Base-by-base conservation (phyloP, 2,797 vertebrate species). In the Neosilurus hyrtlii region DNA sequence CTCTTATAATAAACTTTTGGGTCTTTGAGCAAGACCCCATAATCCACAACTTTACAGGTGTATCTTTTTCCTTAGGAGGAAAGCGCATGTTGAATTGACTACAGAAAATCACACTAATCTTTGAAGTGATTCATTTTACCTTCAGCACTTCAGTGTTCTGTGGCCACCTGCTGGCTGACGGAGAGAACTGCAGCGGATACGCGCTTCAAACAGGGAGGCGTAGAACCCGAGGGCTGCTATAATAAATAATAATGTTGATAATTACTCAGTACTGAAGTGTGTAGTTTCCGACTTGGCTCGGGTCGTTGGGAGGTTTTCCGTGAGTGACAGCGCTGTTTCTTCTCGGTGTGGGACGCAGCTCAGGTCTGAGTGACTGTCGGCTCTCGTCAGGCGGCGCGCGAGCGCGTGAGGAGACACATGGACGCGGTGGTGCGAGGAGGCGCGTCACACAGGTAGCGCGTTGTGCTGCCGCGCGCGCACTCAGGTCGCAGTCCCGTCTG, bases 101-200 rank as follows among this genome's bases (percentile, higher is more conserved):
- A 30, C 30, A 30, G 30, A 30, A 30, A 30, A 30, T 30, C 30
- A 59, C 5, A 26, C 22, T 1, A 22, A 51, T n/a, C 20, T 37
- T 75, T 57, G n/a, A 12, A 59, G 10, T 9, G 7, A n/a, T 43
- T 43, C 43, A 30, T 22, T 6, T 57, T 57, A 24, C 1, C 6
- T 15, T 20, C 26, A 57, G 26, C 49, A 70, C 35, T 70, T 70
- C 30, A 30, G 24, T 57, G 22, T 61, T 80, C 54, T 80, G 61
- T 70, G 49, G 43, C 92, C 91, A 90, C 90, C 93, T 92, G 89
- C 85, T 87, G 93, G 89, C 80, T 85, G 81, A 67, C 76, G 3
- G 30, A 71, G 77, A 83, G 84, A 89, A 88, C 49, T 12, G 75
- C 84, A 68, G 63, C 77, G 70, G 18, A 63, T 43, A 37, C 37